Evolutionary conservation across 2,113 vertebrate species (phyloP).

Genomic region (Catharus fuscescens): DNA sequence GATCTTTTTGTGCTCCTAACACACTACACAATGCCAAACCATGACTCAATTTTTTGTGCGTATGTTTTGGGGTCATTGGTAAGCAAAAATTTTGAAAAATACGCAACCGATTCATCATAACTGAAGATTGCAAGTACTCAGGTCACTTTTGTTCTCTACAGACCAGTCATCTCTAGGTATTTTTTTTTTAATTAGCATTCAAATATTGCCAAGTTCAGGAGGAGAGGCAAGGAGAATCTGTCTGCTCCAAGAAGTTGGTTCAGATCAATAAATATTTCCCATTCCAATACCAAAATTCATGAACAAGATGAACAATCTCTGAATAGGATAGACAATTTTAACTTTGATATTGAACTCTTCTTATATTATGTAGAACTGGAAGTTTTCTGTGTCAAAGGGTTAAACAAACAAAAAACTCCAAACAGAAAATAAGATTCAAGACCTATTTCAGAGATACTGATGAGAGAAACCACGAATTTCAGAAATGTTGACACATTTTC

Average conservation of each 20-base stretch:
- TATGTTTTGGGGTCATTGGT: background rate
- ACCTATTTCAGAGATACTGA: background rate
- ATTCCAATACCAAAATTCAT: background rate
- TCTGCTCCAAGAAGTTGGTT: background rate
- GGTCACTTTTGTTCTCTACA: background rate
- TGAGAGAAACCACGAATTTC: background rate
- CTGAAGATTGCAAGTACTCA: background rate
- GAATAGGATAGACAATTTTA: background rate
- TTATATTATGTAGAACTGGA: background rate
- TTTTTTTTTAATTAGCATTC: background rate
- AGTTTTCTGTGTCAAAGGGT: background rate
- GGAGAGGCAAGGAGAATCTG: background rate
- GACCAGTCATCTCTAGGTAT: background rate
- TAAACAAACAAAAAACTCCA: background rate
- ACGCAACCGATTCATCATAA: background rate
- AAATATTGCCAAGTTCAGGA: background rate
- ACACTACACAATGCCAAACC: background rate
- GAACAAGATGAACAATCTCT: background rate
- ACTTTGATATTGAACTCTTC: background rate
- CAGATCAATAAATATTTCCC: background rate
- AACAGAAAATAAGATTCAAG: background rate
- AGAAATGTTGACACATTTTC: background rate
- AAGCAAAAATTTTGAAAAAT: background rate
- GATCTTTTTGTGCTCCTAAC: background rate
- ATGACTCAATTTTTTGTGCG: background rate